Base-by-base conservation (phyloP, 2,797 vertebrate species). In the Emydoidea blandingii region DNA sequence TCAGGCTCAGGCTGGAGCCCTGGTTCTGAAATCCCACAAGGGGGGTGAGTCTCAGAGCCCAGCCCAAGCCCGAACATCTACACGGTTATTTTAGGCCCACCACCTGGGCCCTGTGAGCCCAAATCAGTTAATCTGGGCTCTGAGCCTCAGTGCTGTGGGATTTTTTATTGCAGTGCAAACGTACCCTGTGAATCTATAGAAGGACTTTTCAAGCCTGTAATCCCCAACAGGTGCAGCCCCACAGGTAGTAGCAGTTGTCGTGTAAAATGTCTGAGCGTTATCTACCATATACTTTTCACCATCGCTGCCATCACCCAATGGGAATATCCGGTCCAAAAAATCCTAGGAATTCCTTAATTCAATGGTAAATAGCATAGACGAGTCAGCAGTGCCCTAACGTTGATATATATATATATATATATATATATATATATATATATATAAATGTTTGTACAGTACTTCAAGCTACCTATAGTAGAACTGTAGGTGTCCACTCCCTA, bases 211-310 rank as follows among this genome's bases (percentile, higher is more conserved):
- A 50, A 21, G 59, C 92, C 83, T 86, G 68, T 27, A 86, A 49
- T 90, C 96, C 93, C 53, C 31, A 92, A 54, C 50, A 72, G 76
- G 74, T 79, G 31, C 54, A 90, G 54, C 87, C 89, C 74, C 23
- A 29, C 6, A 29, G 27, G 41, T 16, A 15, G 23, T 37, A 90
- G 72, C 47, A 90, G 81, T 78, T 89, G 65, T 82, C 57, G 12
- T 57, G 44, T 41, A 76, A 84, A 84, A 91, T 86, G 81, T 87
- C 54, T 65, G 49, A 57, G 15, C 12, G 2, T 29, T 76, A 12
- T 47, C 44, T 78, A 29, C 44, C 29, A 31, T 47, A 78, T 47
- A 78, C 27, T 47, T 29, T 29, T 78, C 27, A 29, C 12, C 27
- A 12, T 27, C 6, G 6, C 41, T 29, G 74, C 74, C 27, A 9